phyloP scores from a whole-genome alignment of 2,797 vertebrate species.

The Syngnathus rostellatus region DNA sequence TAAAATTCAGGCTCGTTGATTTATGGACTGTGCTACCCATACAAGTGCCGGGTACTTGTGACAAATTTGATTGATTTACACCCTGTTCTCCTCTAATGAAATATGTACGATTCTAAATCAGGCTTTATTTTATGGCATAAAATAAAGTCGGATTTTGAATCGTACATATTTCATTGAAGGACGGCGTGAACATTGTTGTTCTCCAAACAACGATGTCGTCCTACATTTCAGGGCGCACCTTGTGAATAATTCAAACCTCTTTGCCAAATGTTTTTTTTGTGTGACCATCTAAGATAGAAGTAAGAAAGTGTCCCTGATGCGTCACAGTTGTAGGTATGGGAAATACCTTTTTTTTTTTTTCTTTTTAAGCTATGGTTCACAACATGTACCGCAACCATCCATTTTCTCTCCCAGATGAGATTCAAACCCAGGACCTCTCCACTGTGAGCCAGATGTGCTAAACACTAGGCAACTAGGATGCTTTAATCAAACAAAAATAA shows the following conservation, averaged over 20 bases:
- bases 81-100: not conserved
- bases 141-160: not conserved
- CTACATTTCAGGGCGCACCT: conserved; percentile 4
- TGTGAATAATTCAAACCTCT: conserved; percentile 22
- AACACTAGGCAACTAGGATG: too few species aligned
- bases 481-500: too few species aligned
- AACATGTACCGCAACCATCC: too few species aligned
- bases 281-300: conserved; percentile 10
- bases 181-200: conserved; percentile 1
- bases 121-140: not conserved
- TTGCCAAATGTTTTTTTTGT: conserved; percentile 14
- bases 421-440: too few species aligned
- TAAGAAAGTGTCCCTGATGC: not conserved
- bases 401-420: too few species aligned
- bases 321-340: not conserved
- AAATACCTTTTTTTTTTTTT: conserved; percentile 9
- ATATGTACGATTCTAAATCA: too few species aligned
- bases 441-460: too few species aligned
- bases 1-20: not conserved
- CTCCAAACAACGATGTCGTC: conserved; percentile 2
- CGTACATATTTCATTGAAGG: not conserved
- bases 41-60: not conserved
- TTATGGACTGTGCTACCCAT: not conserved
- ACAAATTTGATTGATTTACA: not conserved
- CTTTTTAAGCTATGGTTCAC: conserved; percentile 1